Evolutionary conservation across 2,797 vertebrate species (phyloP), one percentile per base, ranked within the genome.

Genomic region (Anguilla marmorata): DNA sequence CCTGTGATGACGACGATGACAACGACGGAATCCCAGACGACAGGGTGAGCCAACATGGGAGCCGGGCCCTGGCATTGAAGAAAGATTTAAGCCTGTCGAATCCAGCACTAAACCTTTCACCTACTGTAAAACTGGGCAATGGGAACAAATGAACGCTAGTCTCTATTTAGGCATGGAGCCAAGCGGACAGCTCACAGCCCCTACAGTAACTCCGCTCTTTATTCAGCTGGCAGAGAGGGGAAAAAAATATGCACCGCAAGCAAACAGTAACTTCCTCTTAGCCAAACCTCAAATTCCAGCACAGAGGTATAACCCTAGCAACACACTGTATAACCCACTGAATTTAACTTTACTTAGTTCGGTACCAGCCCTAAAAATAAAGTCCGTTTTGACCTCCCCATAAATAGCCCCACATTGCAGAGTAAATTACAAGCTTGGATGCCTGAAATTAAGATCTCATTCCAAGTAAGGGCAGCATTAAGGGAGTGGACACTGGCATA

Each of bases 11-110:
- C 0, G 98, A 99, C 5, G 98, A 99, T 0, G 98, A 99, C 84
- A 97, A 99, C 0, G 98, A 99, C 87, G 93, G 97, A 90, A 98
- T 99, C 93, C 96, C 96, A 89, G 98, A 99, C 88, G 98, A 98
- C 7, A 95, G 97, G 95, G 98, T 99, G 95, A 95, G 95, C 90
- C 84, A 88, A 90, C 6, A 85, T 63, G 16, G 74, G 33, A 7
- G 3, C 74, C 37, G 1, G 37, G 1, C 4, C 6, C 3, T 21
- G 69, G 1, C 27, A 16, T 16, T 56, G 9, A 9, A 8, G 1
- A 33, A 37, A 79, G 41, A 50, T 24, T 24, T 50, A 12, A 16
- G 24, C 21, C 76, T 48, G 37, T 45, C 33, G 5, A 80, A 24
- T 48, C 19, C 14, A 19, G 4, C 33, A 16, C 19, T 12, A 48